These are phyloP conservation scores for Fringilla coelebs DNA, from an alignment of 2,797 vertebrate genomes.

Conservation along the genomic window DNA sequence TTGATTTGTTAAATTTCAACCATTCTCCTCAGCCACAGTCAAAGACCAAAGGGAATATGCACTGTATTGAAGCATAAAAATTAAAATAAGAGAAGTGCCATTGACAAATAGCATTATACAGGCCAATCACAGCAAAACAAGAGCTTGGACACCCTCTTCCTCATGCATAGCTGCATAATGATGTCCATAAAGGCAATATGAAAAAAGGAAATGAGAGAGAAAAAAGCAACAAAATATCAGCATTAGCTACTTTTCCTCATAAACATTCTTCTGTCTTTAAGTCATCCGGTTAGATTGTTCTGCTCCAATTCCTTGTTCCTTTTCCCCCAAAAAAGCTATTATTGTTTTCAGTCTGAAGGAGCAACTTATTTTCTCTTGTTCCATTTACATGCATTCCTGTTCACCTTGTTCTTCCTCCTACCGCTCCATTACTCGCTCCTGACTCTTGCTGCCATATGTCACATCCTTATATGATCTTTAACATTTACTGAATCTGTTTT, in stretches of 20 bases:
- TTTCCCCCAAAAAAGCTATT: neutral
- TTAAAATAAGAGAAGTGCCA: neutral
- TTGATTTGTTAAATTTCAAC: neutral
- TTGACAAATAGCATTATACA: neutral
- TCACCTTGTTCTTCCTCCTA: neutral
- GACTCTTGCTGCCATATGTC: neutral
- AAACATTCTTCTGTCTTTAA: neutral
- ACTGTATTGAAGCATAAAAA: neutral
- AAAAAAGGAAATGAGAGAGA: neutral
- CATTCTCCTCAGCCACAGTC: neutral
- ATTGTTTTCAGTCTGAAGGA: neutral
- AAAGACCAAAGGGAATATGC: neutral
- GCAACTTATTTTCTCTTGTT: neutral
- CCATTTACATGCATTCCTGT: neutral
- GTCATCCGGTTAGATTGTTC: neutral
- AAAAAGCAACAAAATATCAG: neutral
- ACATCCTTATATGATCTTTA: neutral
- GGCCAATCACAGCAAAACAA: neutral
- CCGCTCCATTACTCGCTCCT: neutral
- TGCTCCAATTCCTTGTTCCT: neutral
- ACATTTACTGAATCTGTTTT: neutral
- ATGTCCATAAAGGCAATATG: neutral
- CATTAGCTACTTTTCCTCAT: neutral
- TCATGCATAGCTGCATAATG: neutral
- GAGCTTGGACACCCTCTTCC: neutral